Conservation (phyloP, 2,888 invertebrate genomes). For the Caenorhabditis macrosperma region DNA sequence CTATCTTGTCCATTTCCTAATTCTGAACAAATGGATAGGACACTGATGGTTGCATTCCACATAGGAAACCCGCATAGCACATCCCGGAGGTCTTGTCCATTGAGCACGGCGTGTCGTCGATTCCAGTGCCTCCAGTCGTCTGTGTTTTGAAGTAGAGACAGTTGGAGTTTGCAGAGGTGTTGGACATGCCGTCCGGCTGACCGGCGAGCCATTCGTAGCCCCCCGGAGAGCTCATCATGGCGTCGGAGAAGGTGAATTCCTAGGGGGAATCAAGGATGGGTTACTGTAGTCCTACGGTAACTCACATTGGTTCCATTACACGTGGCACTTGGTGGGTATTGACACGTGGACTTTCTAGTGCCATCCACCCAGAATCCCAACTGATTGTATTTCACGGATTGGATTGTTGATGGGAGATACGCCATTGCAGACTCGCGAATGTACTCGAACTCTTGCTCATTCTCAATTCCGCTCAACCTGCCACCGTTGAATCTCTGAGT, state of each 20-base stretch:
- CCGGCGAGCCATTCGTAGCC: background rate
- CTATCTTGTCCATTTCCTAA: background rate
- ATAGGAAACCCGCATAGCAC: background rate
- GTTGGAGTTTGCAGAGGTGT: background rate
- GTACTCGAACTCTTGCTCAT: background rate
- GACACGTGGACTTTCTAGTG: background rate
- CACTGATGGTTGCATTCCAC: background rate
- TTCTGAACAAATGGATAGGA: too few relatives aligned
- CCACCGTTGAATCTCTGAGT: background rate
- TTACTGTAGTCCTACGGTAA: too few relatives aligned
- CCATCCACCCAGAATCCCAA: slow-evolving; percentile 28
- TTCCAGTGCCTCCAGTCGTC: background rate
- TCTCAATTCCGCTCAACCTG: background rate
- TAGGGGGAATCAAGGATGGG: too few relatives aligned
- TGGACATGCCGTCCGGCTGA: slow-evolving; percentile 3
- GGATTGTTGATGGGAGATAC: too few relatives aligned
- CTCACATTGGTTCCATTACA: slow-evolving; percentile 33
- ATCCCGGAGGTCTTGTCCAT: background rate
- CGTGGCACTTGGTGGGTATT: slow-evolving; percentile 3
- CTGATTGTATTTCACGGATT: background rate
- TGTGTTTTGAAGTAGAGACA: background rate
- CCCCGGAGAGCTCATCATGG: background rate
- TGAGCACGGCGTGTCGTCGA: slow-evolving; percentile 17
- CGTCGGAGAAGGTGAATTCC: slow-evolving; percentile 4
- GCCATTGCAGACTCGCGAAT: too few relatives aligned